Base-by-base conservation (phyloP, 2,888 invertebrate genomes). In the Diploptera punctata region DNA sequence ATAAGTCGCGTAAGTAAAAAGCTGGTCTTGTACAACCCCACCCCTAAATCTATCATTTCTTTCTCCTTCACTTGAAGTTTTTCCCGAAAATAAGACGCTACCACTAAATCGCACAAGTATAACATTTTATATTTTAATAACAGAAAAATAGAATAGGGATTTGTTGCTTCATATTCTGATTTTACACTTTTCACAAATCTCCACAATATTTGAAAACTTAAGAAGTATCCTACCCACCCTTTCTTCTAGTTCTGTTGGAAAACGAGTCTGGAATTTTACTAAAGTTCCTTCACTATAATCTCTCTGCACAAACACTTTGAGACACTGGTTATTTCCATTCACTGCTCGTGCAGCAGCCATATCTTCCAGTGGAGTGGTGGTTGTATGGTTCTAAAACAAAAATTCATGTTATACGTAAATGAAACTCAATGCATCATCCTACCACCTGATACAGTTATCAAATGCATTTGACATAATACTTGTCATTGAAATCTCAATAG, bases 281-380 rank as follows among this genome's bases (percentile, higher is more conserved):
- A 94, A 91, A 19, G 98, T 97, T 60, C 99, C 99, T 81, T 97
- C 95, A 76, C 95, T 93, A 84, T 98, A 99, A 84, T 99, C 99
- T 76, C 99, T 89, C 82, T 98, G 98, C 77, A 99, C 92, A 83
- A 98, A 99, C 78, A 98, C 94, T 85, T 94, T 95, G 77, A 91
- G 86, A 80, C 91, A 92, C 81, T 90, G 91, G 44, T 68, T 72
- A 54, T 61, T 70, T 9, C 54, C 7, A 26, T 71, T 73, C 19
- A 69, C 75, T 31, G 44, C 70, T 68, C 75, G 47, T 24, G 49
- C 70, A 7, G 73, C 43, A 44, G 73, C 62, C 74, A 75, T 73
- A 43, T 75, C 75, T 26, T 75, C 75, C 67, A 74, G 67, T 10
- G 73, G 74, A 18, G 75, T 73, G 13, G 73, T 65, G 26, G 71